Percentiles rank a stretch among this genome's conserved stretches.
Evolutionary conservation across 2,888 invertebrate genomes (phyloP).

Genomic region (Caenorhabditis sp.): DNA sequence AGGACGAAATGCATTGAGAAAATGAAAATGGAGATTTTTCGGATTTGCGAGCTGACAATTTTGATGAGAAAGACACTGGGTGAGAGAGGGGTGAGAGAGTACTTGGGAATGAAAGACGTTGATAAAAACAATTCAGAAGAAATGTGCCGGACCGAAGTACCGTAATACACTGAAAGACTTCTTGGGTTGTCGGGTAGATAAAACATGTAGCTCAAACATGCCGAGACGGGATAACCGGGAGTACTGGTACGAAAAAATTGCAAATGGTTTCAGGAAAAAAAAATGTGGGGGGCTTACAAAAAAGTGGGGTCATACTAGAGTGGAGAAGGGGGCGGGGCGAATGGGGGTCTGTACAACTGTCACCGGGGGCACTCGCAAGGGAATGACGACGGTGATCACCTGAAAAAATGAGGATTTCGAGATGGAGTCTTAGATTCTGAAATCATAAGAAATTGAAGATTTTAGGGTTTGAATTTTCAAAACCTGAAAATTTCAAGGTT

Average conservation of each 20-base stretch:
- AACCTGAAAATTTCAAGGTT: neutral
- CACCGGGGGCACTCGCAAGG: slow-evolving; percentile 63
- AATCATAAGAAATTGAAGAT: neutral
- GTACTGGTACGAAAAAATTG: too few relatives aligned
- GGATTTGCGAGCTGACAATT: too few relatives aligned
- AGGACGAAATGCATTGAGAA: too few relatives aligned
- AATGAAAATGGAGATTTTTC: too few relatives aligned
- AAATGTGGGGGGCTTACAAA: slow-evolving; percentile 1
- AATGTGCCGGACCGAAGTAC: neutral
- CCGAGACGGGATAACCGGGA: too few relatives aligned
- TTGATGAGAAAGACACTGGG: neutral
- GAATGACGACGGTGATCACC: slow-evolving; percentile 64
- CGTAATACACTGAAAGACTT: slow-evolving; percentile 52
- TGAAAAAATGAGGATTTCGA: slow-evolving; percentile 25
- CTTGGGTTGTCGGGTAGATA: slow-evolving; percentile 32
- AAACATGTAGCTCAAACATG: too few relatives aligned
- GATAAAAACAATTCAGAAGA: neutral
- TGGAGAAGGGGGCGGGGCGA: slow-evolving; percentile 11
- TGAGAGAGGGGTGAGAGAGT: too few relatives aligned
- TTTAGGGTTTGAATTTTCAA: neutral
- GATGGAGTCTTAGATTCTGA: neutral
- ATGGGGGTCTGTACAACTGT: slow-evolving; percentile 60
- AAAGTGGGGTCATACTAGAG: slow-evolving; percentile 45
- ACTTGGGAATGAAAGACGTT: too few relatives aligned
- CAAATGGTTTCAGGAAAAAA: neutral